Evolutionary conservation across 1,140 invertebrate species (phyloP).

Genomic region (Prorops nasuta): DNA sequence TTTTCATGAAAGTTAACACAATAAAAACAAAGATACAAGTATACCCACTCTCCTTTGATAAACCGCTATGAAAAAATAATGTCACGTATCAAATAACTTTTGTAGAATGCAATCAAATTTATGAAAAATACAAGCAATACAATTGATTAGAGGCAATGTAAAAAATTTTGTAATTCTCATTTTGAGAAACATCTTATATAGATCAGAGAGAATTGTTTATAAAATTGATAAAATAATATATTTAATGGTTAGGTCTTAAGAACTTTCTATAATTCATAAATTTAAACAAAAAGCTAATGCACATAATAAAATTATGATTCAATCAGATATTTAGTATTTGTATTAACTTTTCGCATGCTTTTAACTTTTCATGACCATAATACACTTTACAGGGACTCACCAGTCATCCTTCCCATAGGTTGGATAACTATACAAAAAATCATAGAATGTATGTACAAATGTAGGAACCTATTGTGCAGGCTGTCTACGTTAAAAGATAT

Average conservation of each 20-base stretch:
- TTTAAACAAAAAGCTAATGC: not conserved
- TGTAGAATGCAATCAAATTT: too few species aligned
- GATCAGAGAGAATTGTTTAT: too few species aligned
- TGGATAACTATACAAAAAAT: slow-evolving; percentile 61
- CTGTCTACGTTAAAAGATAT: too few species aligned
- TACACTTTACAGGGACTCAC: slow-evolving; percentile 57
- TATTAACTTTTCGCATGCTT: slow-evolving; percentile 24
- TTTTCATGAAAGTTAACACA: too few species aligned
- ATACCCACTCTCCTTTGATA: too few species aligned
- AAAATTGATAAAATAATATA: slow-evolving; percentile 7
- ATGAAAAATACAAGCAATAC: too few species aligned
- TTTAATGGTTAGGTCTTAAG: slow-evolving; percentile 4
- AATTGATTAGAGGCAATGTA: too few species aligned
- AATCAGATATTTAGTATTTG: not conserved
- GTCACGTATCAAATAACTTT: too few species aligned
- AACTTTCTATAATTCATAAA: not conserved
- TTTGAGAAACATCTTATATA: too few species aligned
- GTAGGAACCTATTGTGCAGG: slow-evolving; percentile 34
- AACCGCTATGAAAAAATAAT: too few species aligned
- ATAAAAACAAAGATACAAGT: too few species aligned
- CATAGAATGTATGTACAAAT: slow-evolving; percentile 48
- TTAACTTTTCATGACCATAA: slow-evolving; percentile 36
- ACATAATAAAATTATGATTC: not conserved
- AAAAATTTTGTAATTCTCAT: too few species aligned
- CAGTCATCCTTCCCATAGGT: slow-evolving; percentile 64